Evolutionary conservation across 2,113 vertebrate genomes (phyloP), one percentile per base, ranked within the genome.

Genomic region (Columbina picui): DNA sequence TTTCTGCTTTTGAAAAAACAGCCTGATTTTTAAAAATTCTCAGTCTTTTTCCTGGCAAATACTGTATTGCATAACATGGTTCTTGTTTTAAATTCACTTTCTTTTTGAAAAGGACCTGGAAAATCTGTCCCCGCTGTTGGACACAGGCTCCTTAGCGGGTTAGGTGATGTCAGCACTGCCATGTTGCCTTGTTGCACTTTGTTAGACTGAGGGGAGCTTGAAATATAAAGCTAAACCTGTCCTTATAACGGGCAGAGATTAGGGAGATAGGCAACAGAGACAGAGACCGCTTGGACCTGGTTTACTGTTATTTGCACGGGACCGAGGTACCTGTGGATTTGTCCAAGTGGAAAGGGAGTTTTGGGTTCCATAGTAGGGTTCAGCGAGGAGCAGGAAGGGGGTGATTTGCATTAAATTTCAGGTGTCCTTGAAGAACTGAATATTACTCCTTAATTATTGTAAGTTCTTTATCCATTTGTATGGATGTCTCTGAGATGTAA

Each of bases 151-250:
- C 27, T 11, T 2, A 2, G 0, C 12, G 50, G 21, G 4, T 0
- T 49, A 10, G 6, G 7, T 49, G 65, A 3, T 25, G 29, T 8
- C 61, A 71, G 76, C n/a, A 2, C 16, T 39, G 53, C 10, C 8
- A 6, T 1, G 6, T 25, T 60, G 7, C 74, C 43, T 32, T 4
- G 1, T 1, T 32, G 64, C 8, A 0, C 34, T 18, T 43, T 43
- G 43, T 43, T 18, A 18, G 43, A 18, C 43, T 43, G 3, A 2
- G 26, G 22, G 56, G 18, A 26, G 39, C 6, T 30, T 74, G 17
- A 6, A 7, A 1, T 6, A 11, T 0, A 5, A 3, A 27, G 27
- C 12, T 49, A 11, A 57, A 23, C 0, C 0, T 36, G 68, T 27
- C 49, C 61, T 32, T 52, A 1, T 18, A 3, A 21, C 0, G 32